Base-by-base conservation (phyloP, 2,113 vertebrate species). In the Pseudonaja textilis region DNA sequence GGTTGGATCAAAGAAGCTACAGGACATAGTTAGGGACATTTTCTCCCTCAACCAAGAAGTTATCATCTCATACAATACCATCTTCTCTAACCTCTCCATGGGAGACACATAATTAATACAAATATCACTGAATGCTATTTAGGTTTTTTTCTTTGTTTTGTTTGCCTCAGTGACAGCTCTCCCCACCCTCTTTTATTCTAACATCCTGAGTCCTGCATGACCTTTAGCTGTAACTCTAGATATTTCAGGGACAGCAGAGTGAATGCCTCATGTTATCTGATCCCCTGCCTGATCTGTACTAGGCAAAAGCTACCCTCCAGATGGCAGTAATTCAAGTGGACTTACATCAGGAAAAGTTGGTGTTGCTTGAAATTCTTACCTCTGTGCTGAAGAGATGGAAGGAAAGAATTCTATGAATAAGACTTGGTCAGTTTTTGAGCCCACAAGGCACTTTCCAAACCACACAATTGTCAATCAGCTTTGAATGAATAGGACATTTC, bases 291-390 rank as follows among this genome's bases (percentile, higher is more conserved):
- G 94, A n/a, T 52, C 47, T 85, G 92, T 0, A n/a, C 89, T 93
- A 92, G 81, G 89, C 91, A 92, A 95, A 95, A 95, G 93, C 94
- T 91, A 93, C 94, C 95, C 95, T 96, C 95, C 93, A 96, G 96
- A 93, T 95, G 94, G 93, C 94, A 93, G 56, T 95, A 96, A 96
- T 96, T 97, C 96, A 96, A 95, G 93, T 42, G 91, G 91, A 95
- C 86, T 95, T 96, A 94, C 94, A 96, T 93, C 95, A 94, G 91
- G 91, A 95, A 95, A 92, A 89, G 93, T 95, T 96, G 95, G 97
- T 95, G 96, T 96, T 94, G 95, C 95, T 94, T 97, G 96, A 96
- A 96, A 96, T 95, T 87, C 96, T 96, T 96, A 93, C 96, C 95
- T 95, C 96, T 93, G 92, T 93, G 96, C 94, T 94, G 93, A 93